Evolutionary conservation across 2,797 vertebrate genomes (phyloP).

Genomic region (Cercopithecus hamlyni): DNA sequence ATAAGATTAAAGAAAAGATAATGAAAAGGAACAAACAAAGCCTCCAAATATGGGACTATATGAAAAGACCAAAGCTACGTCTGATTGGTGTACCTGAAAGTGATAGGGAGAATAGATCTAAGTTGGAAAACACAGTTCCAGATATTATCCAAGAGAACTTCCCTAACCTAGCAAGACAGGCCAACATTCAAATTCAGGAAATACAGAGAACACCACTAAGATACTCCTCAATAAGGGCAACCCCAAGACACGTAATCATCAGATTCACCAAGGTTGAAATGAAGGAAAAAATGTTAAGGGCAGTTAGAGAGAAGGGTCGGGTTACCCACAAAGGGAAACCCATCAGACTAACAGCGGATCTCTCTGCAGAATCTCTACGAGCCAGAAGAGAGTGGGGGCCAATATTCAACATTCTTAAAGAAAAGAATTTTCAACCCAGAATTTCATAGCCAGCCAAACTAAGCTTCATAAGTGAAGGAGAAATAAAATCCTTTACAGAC

Average conservation of each 20-base stretch:
- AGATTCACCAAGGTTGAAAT: neutral
- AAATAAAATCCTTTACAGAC: neutral
- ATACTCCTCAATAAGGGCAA: neutral
- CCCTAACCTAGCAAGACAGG: neutral
- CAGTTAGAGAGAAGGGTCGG: neutral
- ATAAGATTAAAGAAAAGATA: neutral
- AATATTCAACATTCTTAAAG: neutral
- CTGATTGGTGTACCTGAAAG: neutral
- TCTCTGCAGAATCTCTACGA: neutral
- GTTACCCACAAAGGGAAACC: neutral
- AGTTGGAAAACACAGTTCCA: neutral
- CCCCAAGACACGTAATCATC: neutral
- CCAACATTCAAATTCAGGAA: neutral
- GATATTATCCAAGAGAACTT: neutral
- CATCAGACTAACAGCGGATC: neutral
- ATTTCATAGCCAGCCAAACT: neutral
- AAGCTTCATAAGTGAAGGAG: neutral
- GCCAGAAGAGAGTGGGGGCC: neutral
- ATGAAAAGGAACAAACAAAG: neutral
- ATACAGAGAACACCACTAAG: neutral
- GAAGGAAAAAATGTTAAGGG: neutral
- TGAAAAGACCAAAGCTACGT: neutral
- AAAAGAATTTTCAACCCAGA: neutral
- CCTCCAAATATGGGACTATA: neutral
- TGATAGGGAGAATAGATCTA: neutral